Evolutionary conservation across 2,797 vertebrate species (phyloP).

Genomic region (Heteromormyrus szaboi): DNA sequence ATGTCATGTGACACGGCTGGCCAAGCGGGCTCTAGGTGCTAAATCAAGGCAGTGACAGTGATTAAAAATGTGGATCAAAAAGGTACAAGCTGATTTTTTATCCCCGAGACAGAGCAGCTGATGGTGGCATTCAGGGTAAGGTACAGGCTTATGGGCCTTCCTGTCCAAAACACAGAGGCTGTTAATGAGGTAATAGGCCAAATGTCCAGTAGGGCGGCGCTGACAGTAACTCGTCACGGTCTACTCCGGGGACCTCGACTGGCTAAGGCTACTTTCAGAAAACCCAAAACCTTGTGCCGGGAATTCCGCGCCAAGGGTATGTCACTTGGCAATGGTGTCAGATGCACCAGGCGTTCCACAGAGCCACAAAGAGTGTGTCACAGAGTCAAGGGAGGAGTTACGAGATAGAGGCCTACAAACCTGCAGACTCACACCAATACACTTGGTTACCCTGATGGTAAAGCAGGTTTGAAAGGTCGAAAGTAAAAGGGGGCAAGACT

Average conservation of each 20-base stretch:
- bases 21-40: neutral
- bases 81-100: neutral
- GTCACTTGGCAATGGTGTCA: neutral
- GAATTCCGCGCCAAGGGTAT: neutral
- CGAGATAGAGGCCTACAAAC: neutral
- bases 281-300: neutral
- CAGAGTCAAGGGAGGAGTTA: neutral
- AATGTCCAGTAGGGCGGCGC: neutral
- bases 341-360: neutral
- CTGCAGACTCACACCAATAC: neutral
- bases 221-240: neutral
- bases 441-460: neutral
- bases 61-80: neutral
- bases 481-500: conserved; percentile 23
- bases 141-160: neutral
- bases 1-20: neutral
- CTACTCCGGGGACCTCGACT: neutral
- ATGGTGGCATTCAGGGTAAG: neutral
- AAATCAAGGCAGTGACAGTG: neutral
- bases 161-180: neutral
- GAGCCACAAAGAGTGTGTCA: neutral
- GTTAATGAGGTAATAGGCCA: neutral
- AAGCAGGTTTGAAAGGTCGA: conserved; percentile 18
- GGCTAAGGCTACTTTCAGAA: neutral
- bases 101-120: neutral